Evolutionary conservation across 2,113 vertebrate species (phyloP), one percentile per base, ranked within the genome.

Genomic region (Lucifuga dentata): DNA sequence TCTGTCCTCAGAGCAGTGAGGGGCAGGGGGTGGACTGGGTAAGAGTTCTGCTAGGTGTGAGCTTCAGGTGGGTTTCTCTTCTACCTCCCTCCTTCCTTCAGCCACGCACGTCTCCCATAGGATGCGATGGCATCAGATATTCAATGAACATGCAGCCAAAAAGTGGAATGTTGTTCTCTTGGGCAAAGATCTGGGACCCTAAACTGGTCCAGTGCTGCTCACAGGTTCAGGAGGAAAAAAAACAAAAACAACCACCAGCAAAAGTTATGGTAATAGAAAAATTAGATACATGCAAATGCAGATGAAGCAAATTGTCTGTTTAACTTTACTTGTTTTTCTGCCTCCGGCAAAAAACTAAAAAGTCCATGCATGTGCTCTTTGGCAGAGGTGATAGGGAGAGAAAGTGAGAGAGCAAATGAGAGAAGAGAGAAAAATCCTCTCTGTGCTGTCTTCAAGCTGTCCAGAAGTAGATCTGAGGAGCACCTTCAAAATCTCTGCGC

Each of bases 401-500:
- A 50, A 38, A 60, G 61, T 70, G 39, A 68, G 68, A 52, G 51
- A 43, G 53, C 17, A 68, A 63, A 52, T 15, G 36, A 71, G 43
- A 56, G 46, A 74, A 69, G 75, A 65, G 66, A 62, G 41, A 67
- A 78, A 79, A 84, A 68, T 90, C 84, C 86, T 89, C 78, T 83
- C 71, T 73, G 81, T 85, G 90, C 80, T 59, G 82, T 89, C 88
- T 88, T 85, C 78, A 62, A 65, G 70, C 88, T 73, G 86, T 88
- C 87, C 89, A 88, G 75, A 83, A 81, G 85, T 77, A 87, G 88
- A 88, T 89, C 91, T 93, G 89, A 90, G 86, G 85, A 86, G 83
- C 89, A 93, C 92, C 92, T 93, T 93, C 90, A 83, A 86, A 88
- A 89, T 90, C 81, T 79, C 86, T 79, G 89, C 36, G 73, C 84